A percentile compares a stretch with the other conserved stretches of the same genome.
phyloP scores from a whole-genome alignment of 1,140 invertebrate genomes.

The Oscheius sp. region DNA sequence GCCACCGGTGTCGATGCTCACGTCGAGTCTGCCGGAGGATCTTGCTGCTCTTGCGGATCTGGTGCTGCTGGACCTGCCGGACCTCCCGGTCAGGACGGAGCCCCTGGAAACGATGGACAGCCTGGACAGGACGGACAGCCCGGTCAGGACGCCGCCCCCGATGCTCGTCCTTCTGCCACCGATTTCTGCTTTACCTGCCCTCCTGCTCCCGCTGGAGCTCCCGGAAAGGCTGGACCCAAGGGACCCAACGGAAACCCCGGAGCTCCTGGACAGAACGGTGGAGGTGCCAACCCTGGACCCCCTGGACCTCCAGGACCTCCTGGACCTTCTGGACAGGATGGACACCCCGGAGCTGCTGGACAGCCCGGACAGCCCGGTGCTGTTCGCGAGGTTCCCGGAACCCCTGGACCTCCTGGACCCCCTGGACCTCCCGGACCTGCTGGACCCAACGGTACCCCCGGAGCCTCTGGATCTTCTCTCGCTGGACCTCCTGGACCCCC shows the following conservation, averaged over 20 bases:
- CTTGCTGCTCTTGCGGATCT: slow-evolving; percentile 37
- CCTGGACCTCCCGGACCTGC: slow-evolving; percentile 47
- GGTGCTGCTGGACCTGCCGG: slow-evolving; percentile 38
- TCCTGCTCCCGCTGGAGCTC: slow-evolving; percentile 25
- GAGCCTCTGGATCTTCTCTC: slow-evolving; percentile 39
- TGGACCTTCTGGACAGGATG: slow-evolving; percentile 36
- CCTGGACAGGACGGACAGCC: slow-evolving; percentile 30
- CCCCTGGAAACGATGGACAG: slow-evolving; percentile 23
- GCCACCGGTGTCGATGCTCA: slow-evolving; percentile 6
- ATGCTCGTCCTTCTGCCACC: slow-evolving; percentile 14
- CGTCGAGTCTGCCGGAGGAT: slow-evolving; percentile 18
- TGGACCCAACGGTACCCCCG: slow-evolving; percentile 42
- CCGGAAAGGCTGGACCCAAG: slow-evolving; percentile 30
- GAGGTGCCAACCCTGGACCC: slow-evolving; percentile 22
- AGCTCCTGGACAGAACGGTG: slow-evolving; percentile 9
- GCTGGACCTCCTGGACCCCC: slow-evolving; percentile 33
- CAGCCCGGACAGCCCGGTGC: slow-evolving; percentile 32
- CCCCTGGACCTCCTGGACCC: slow-evolving; percentile 38
- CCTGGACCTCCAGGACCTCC: slow-evolving; percentile 33
- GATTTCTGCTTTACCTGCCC: slow-evolving; percentile 41
- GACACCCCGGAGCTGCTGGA: slow-evolving; percentile 34
- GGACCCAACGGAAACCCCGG: slow-evolving; percentile 34
- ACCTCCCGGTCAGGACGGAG: slow-evolving; percentile 39
- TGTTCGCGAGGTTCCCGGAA: slow-evolving; percentile 33
- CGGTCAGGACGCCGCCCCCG: slow-evolving; percentile 20